Conservation (phyloP, 2,888 invertebrate genomes). For the Mesorhabditis belari region DNA sequence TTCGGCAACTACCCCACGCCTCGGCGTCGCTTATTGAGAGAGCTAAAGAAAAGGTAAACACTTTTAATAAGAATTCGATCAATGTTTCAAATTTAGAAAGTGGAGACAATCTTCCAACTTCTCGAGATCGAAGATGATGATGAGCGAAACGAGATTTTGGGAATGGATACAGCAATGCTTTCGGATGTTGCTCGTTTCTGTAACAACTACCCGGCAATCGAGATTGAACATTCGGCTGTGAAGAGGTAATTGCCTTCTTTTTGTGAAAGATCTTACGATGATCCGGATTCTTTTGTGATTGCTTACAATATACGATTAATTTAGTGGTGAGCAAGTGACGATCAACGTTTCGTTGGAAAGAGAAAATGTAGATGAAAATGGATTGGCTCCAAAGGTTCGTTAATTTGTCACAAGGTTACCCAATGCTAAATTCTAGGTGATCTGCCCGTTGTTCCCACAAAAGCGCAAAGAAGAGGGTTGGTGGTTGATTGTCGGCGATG, state of each 20-base stretch:
- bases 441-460: conserved; percentile 94
- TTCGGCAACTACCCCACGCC: conserved; percentile 94
- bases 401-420: background rate
- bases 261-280: conserved; percentile 69
- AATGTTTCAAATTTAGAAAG: too few relatives aligned
- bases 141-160: conserved; percentile 68
- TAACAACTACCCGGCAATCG: conserved; percentile 96
- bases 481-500: conserved; percentile 98
- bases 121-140: conserved; percentile 81
- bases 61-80: too few relatives aligned
- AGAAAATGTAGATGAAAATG: conserved; percentile 85
- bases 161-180: conserved; percentile 74
- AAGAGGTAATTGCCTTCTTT: too few relatives aligned
- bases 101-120: conserved; percentile 88
- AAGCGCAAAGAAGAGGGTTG: conserved; percentile 64
- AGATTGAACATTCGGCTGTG: conserved; percentile 85
- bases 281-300: conserved; percentile 19
- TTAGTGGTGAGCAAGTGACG: conserved; percentile 76
- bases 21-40: conserved; percentile 77
- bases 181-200: conserved; percentile 97
- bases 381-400: conserved; percentile 62
- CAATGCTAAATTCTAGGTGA: conserved; percentile 62
- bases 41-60: conserved; percentile 77
- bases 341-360: conserved; percentile 85
- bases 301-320: conserved; percentile 3